These are phyloP conservation scores for Nephrotoma appendiculata DNA, from an alignment of 2,888 invertebrate genomes.

Conservation along the genomic window DNA sequence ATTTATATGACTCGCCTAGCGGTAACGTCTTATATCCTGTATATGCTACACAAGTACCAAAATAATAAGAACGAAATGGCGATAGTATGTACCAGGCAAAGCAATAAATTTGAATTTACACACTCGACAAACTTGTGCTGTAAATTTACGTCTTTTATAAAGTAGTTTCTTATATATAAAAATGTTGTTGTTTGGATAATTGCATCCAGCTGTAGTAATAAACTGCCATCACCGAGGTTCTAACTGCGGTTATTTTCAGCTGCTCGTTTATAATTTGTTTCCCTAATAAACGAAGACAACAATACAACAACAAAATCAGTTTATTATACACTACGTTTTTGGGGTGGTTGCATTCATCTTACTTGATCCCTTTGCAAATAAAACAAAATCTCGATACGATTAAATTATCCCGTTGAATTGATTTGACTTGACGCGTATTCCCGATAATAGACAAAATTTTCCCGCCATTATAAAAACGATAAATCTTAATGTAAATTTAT, in stretches of 20 bases:
- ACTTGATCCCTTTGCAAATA: background rate
- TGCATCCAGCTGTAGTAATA: background rate
- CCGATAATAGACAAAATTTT: background rate
- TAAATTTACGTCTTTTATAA: background rate
- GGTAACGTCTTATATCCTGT: background rate
- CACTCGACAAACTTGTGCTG: background rate
- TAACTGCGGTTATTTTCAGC: background rate
- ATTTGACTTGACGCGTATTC: background rate
- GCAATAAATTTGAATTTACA: background rate
- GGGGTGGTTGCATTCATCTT: background rate
- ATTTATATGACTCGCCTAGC: background rate
- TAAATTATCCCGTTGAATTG: background rate
- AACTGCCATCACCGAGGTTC: background rate
- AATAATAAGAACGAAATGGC: background rate
- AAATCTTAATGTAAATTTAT: background rate
- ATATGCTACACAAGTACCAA: too few relatives aligned
- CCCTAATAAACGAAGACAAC: background rate
- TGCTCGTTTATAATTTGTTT: background rate
- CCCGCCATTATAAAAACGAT: background rate
- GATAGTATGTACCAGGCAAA: background rate
- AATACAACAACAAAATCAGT: background rate
- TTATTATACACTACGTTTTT: background rate
- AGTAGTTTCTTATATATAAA: background rate
- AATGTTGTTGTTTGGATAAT: background rate
- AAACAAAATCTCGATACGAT: background rate